A percentile compares a stretch with the other conserved stretches of the same genome.
These are phyloP conservation scores for Octonoba sinensis DNA, from an alignment of 2,888 invertebrate species.

Conservation along the genomic window DNA sequence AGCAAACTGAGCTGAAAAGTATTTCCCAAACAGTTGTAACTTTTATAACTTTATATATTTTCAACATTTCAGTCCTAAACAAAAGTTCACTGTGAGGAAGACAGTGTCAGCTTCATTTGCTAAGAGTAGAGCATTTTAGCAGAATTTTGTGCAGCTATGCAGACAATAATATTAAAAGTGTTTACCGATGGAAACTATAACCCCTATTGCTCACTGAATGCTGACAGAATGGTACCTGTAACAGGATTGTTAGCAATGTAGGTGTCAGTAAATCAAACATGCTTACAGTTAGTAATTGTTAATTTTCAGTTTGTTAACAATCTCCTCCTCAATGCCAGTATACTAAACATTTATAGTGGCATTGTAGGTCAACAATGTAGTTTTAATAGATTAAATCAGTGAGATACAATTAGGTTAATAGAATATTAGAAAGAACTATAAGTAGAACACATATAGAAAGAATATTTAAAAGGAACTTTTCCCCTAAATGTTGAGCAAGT, in stretches of 20 bases:
- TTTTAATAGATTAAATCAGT: too few species aligned
- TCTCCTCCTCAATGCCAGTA: slow-evolving; percentile 46
- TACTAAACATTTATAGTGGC: too few species aligned
- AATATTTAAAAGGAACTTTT: too few species aligned
- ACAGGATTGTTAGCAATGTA: slow-evolving; percentile 66
- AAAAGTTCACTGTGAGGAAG: too few species aligned
- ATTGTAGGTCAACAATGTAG: too few species aligned
- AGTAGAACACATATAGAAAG: too few species aligned
- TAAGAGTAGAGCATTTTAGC: neutral
- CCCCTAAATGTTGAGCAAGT: too few species aligned
- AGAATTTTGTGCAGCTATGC: slow-evolving; percentile 63
- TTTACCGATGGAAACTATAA: slow-evolving; percentile 94
- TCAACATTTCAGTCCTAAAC: neutral
- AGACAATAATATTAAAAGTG: slow-evolving; percentile 61
- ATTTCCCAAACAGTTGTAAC: too few species aligned
- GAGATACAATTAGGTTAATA: too few species aligned
- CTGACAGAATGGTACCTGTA: slow-evolving; percentile 92
- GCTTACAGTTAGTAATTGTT: slow-evolving; percentile 58
- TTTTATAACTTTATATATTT: too few species aligned
- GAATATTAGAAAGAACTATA: too few species aligned
- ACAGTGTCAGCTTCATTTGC: slow-evolving; percentile 8
- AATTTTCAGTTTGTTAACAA: slow-evolving; percentile 29
- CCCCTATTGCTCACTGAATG: slow-evolving; percentile 95
- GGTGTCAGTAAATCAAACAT: slow-evolving; percentile 63
- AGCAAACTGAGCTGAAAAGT: slow-evolving; percentile 32